These are phyloP conservation scores for Punctoribates punctum DNA, from an alignment of 2,888 invertebrate genomes.

Conservation along the genomic window DNA sequence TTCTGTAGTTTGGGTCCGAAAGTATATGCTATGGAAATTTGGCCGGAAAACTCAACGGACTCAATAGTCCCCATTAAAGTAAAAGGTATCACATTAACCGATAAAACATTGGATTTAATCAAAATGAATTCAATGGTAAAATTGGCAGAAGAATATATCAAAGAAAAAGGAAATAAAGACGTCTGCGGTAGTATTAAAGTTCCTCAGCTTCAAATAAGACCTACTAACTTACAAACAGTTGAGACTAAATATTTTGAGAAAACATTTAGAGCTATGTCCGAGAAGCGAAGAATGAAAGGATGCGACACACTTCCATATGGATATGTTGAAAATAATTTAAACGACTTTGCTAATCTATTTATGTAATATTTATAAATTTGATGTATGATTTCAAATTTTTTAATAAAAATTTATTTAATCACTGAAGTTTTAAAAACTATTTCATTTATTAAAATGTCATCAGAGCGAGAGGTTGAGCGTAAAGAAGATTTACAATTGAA, in stretches of 20 bases:
- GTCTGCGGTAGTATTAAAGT: background rate
- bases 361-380: too few species aligned
- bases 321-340: background rate
- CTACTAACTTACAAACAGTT: constrained; percentile 6
- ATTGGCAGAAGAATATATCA: background rate
- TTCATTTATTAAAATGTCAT: background rate
- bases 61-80: constrained; percentile 15
- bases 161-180: background rate
- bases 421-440: too few species aligned
- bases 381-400: too few species aligned
- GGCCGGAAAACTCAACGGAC: background rate
- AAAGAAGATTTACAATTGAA: background rate
- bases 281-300: constrained; percentile 24
- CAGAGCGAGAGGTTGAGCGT: background rate
- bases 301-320: constrained; percentile 22
- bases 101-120: constrained; percentile 5
- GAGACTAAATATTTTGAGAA: constrained; percentile 26
- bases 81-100: constrained; percentile 23
- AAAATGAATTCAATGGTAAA: constrained; percentile 20
- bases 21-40: constrained; percentile 51
- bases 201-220: constrained; percentile 10
- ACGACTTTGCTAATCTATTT: too few species aligned
- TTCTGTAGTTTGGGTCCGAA: constrained; percentile 53
- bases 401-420: too few species aligned
- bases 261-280: constrained; percentile 24